Base-by-base conservation (phyloP, 92 coral and sea anemone species). In the Epizoanthus illoricatus region DNA sequence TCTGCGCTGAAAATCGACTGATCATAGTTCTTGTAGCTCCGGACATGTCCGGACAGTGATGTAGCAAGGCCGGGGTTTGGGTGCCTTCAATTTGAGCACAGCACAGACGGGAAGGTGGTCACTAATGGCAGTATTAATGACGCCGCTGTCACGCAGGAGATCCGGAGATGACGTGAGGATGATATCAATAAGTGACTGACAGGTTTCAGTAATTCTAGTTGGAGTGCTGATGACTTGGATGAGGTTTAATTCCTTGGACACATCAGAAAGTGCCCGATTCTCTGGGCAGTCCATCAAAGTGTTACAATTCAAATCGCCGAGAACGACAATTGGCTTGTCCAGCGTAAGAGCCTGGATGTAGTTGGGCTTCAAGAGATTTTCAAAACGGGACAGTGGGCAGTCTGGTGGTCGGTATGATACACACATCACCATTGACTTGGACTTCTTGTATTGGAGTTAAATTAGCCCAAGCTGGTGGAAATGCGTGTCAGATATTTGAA, bases 341-440 rank as follows among this genome's bases (percentile, higher is more conserved):
- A n/a, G n/a, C n/a, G n/a, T n/a, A n/a, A n/a, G n/a, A n/a, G n/a
- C n/a, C n/a, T n/a, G n/a, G n/a, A n/a, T n/a, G n/a, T n/a, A n/a
- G 33, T 1, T 28, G 33, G 94, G 91, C 71, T 88, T 91, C 49
- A 89, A 65, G 2, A 89, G 18, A n/a, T 73, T 83, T 60, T 86
- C 92, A 41, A 91, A 86, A 21, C 83, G 84, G 81, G 75, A 71
- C 18, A 90, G 65, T 17, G 90, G 90, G 78, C 81, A 82, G 45
- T 89, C 89, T 13, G 86, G 87, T 5, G 92, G 93, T 49, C 90
- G 85, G 59, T 84, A 90, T 20, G 90, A 69, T 45, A 86, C 88
- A 52, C 91, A 88, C 8, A 88, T 65, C 7, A 88, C 0, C 36
- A 88, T 24, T 39, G 91, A 88, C 65, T 73, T 72, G 1, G 42